These are phyloP conservation scores for Hycleus phaleratus DNA, from an alignment of 1,140 invertebrate species.

Conservation along the genomic window DNA sequence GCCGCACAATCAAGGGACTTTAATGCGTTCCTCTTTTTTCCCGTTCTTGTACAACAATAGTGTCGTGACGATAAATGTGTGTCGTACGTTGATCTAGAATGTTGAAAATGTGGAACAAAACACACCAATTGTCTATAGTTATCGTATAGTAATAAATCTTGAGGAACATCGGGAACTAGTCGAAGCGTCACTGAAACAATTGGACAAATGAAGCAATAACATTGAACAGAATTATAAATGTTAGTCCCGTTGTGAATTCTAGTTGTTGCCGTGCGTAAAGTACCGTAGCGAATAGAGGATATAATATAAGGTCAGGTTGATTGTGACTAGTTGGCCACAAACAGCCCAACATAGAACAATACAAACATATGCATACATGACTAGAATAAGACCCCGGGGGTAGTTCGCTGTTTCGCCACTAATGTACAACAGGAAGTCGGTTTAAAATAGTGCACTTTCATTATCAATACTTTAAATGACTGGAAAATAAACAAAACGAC, in stretches of 20 bases:
- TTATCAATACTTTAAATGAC: neutral
- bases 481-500: no score
- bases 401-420: slow-evolving; percentile 6
- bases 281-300: neutral
- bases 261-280: no score
- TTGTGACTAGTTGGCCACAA: slow-evolving; percentile 12
- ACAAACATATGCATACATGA: slow-evolving; percentile 12
- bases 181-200: slow-evolving; percentile 15
- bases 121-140: neutral
- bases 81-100: no score
- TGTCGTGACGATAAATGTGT: no score
- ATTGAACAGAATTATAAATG: slow-evolving; percentile 18
- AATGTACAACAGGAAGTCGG: slow-evolving; percentile 16
- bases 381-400: no score
- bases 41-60: no score
- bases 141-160: slow-evolving; percentile 7
- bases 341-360: slow-evolving; percentile 1
- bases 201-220: slow-evolving; percentile 18
- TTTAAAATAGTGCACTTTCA: slow-evolving; percentile 19
- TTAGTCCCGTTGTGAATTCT: neutral
- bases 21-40: no score
- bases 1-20: no score
- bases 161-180: slow-evolving; percentile 2
- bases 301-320: slow-evolving; percentile 11
- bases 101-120: neutral